A percentile compares a stretch with the other conserved stretches of the same genome.
Evolutionary conservation across 1,140 invertebrate genomes (phyloP).

Genomic region (Aporrectodea caliginosa): DNA sequence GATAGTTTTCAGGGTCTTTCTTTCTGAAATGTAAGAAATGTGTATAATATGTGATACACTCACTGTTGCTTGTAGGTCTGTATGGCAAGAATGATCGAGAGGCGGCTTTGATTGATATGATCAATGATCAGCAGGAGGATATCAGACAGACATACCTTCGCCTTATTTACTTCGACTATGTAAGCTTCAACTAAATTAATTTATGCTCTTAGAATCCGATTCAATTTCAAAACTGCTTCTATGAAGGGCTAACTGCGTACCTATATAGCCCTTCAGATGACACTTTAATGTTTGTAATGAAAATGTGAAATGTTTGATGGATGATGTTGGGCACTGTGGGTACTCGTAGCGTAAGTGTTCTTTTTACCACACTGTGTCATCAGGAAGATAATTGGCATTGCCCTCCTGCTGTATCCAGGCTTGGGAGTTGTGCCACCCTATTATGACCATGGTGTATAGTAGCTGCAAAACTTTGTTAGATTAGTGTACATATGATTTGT

Average conservation of each 20-base stretch:
- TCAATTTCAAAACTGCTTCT: too few species aligned
- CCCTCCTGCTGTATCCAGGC: too few species aligned
- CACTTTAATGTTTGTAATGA: too few species aligned
- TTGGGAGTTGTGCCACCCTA: too few species aligned
- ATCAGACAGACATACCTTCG: conserved; percentile 36
- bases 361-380: too few species aligned
- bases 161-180: conserved; percentile 48
- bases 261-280: too few species aligned
- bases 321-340: background rate
- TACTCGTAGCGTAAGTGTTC: too few species aligned
- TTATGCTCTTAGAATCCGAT: background rate
- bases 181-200: conserved; percentile 28
- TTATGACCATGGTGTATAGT: too few species aligned
- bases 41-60: background rate
- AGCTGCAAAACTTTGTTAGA: background rate
- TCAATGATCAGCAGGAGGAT: conserved; percentile 48
- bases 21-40: background rate
- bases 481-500: too few species aligned
- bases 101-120: conserved; percentile 55
- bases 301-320: background rate
- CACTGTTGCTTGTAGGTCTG: conserved; percentile 56
- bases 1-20: background rate
- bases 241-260: too few species aligned
- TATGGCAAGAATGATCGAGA: conserved; percentile 66
- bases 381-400: too few species aligned